These are phyloP conservation scores for Holothuria scabra DNA, from an alignment of 53 echinoderm and acorn worm genomes.

Conservation along the genomic window DNA sequence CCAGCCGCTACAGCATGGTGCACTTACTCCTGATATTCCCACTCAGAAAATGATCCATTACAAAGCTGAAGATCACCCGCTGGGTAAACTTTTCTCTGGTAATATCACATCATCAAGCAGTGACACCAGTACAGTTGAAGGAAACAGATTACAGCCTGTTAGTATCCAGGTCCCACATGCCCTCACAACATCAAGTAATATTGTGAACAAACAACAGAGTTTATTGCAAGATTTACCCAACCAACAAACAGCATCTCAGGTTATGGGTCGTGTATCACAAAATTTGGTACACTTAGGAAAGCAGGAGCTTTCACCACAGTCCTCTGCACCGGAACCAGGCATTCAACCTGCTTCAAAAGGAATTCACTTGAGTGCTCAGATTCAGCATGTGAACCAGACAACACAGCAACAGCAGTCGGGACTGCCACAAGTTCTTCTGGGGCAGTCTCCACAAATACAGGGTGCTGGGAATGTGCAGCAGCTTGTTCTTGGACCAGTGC, in stretches of 20 bases:
- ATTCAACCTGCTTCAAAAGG: constrained; percentile 2
- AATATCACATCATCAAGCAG: too few relatives aligned
- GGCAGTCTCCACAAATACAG: background rate
- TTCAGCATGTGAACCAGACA: background rate
- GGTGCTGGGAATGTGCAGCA: constrained; percentile 6
- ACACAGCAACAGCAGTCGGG: constrained; percentile 13
- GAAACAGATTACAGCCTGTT: background rate
- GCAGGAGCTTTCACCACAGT: background rate
- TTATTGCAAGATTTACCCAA: background rate
- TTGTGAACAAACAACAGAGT: background rate
- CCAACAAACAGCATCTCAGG: background rate
- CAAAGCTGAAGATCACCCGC: constrained; percentile 31
- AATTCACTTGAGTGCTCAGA: background rate
- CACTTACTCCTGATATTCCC: constrained; percentile 25
- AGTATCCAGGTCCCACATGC: background rate
- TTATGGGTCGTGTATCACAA: background rate
- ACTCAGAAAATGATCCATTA: constrained; percentile 44
- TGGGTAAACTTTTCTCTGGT: background rate
- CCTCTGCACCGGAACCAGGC: background rate
- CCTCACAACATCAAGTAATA: too few relatives aligned
- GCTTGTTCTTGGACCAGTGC: constrained; percentile 21
- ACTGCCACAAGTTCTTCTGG: constrained; percentile 14
- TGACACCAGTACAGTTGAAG: background rate
- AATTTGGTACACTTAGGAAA: background rate
- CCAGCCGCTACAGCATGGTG: constrained; percentile 27